phyloP scores from a whole-genome alignment of 1,140 invertebrate species.

The Hylyphantes graminicola region DNA sequence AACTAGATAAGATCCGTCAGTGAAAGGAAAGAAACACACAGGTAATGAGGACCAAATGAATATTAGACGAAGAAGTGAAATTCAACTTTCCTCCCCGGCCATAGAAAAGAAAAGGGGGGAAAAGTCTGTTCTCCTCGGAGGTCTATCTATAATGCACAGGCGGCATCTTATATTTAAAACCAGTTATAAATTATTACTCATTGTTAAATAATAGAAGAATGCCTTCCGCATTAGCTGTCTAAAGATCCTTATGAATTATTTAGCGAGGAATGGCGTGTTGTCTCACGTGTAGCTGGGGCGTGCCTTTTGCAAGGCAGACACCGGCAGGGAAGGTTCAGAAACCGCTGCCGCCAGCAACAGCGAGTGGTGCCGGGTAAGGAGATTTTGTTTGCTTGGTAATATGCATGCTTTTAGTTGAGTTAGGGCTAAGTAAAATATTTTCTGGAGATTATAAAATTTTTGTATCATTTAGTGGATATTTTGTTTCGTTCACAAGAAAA shows the following conservation, averaged over 20 bases:
- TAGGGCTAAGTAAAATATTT: no score
- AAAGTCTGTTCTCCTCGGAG: slow-evolving; percentile 1
- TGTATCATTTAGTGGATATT: no score
- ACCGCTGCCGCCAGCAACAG: neutral
- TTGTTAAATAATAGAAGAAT: slow-evolving; percentile 61
- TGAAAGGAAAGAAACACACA: slow-evolving; percentile 13
- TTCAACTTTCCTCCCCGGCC: slow-evolving; percentile 37
- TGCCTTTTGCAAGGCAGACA: slow-evolving; percentile 39
- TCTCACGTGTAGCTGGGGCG: slow-evolving; percentile 50
- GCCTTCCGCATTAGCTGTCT: slow-evolving; percentile 59
- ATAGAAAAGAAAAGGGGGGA: neutral
- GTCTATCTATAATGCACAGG: slow-evolving; percentile 58
- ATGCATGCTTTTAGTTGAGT: no score
- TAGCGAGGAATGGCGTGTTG: slow-evolving; percentile 47
- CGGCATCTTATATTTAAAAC: slow-evolving; percentile 60
- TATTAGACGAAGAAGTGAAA: slow-evolving; percentile 57
- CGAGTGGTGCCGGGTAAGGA: slow-evolving; percentile 29
- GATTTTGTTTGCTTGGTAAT: neutral
- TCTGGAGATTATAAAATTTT: no score
- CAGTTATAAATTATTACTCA: slow-evolving; percentile 59
- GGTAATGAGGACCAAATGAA: slow-evolving; percentile 58
- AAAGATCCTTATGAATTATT: slow-evolving; percentile 59
- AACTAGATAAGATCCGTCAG: slow-evolving; percentile 45
- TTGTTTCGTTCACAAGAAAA: no score
- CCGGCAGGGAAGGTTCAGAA: slow-evolving; percentile 40